These are phyloP conservation scores for Coendou prehensilis DNA, from an alignment of 2,797 vertebrate genomes.

Conservation along the genomic window DNA sequence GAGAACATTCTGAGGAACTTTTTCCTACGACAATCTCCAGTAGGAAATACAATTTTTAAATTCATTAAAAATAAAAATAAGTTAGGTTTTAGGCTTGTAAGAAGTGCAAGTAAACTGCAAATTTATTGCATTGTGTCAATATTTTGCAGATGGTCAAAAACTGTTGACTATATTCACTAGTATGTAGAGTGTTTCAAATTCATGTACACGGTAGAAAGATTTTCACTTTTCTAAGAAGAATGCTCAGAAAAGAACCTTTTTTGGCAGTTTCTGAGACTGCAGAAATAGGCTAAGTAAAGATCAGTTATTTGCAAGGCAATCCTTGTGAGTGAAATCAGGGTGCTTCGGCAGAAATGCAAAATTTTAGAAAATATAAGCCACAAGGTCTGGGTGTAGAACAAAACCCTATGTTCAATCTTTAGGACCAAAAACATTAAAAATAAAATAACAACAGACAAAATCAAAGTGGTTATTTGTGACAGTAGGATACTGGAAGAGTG, in stretches of 20 bases:
- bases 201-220: neutral
- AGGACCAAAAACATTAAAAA: neutral
- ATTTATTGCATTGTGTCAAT: neutral
- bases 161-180: neutral
- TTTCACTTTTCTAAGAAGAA: slow-evolving; percentile 5
- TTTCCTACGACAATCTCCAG: neutral
- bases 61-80: neutral
- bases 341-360: neutral
- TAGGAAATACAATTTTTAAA: neutral
- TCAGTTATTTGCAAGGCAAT: slow-evolving; percentile 31
- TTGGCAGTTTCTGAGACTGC: slow-evolving; percentile 1
- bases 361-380: neutral
- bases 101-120: neutral
- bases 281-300: slow-evolving; percentile 52
- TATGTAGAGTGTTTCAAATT: neutral
- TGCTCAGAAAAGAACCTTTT: neutral
- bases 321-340: neutral
- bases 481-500: neutral
- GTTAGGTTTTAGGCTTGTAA: neutral
- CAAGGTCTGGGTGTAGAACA: neutral
- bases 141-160: slow-evolving; percentile 41
- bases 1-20: neutral
- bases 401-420: neutral
- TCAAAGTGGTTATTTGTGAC: neutral
- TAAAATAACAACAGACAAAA: neutral